A percentile compares a stretch with the other conserved stretches of the same genome.
Conservation (phyloP, 2,113 vertebrate species). For the Rattus norvegicus region GRCr8 NC_086031.1:66599001-66599500, state of each 20-base stretch:
- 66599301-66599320: background rate
- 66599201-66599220: background rate
- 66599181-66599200: background rate
- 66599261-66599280: conserved; percentile 15
- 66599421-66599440: background rate
- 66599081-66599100: background rate
- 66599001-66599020: background rate
- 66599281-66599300: background rate
- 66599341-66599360: background rate
- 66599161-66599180: background rate
- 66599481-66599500: background rate
- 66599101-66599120: background rate
- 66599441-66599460: background rate
- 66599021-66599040: background rate
- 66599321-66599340: background rate
- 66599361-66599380: background rate
- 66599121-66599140: background rate
- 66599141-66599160: background rate
- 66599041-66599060: background rate
- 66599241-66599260: background rate
- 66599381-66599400: background rate
- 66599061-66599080: background rate
- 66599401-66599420: background rate
- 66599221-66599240: background rate
- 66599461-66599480: background rate